Conservation (phyloP, 2,888 invertebrate species). For the Patella ulyssiponensis region DNA sequence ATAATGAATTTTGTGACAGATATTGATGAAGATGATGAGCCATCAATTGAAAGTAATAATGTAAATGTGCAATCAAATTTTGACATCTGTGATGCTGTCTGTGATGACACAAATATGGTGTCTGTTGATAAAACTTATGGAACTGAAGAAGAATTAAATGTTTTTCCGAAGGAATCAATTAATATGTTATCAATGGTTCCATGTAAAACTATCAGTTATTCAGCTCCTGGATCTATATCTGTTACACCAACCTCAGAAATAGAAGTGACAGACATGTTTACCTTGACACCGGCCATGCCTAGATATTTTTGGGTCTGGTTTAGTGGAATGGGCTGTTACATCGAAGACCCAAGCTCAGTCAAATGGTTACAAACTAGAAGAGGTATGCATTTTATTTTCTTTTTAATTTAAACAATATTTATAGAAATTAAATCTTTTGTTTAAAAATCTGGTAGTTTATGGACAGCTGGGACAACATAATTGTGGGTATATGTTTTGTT, state of each 20-base stretch:
- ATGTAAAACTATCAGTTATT: not conserved
- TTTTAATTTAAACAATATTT: too few species aligned
- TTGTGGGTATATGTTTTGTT: too few species aligned
- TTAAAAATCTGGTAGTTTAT: too few species aligned
- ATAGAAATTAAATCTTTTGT: too few species aligned
- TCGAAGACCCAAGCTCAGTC: constrained; percentile 41
- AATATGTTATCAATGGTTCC: not conserved
- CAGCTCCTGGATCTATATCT: not conserved
- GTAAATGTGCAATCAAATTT: not conserved
- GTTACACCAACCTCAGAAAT: constrained; percentile 6
- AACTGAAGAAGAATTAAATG: not conserved
- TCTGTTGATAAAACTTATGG: not conserved
- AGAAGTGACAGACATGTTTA: constrained; percentile 16
- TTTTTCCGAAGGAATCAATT: not conserved
- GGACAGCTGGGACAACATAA: too few species aligned
- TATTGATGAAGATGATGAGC: constrained; percentile 39
- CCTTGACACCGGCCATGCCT: constrained; percentile 38
- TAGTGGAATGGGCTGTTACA: constrained; percentile 39
- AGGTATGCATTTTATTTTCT: constrained; percentile 16
- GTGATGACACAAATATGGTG: not conserved
- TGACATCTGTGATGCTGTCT: too few species aligned
- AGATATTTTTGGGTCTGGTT: constrained; percentile 44
- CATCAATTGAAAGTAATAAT: not conserved
- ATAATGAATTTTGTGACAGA: constrained; percentile 50
- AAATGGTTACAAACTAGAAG: constrained; percentile 37